These are phyloP conservation scores for Pogonognathellus flavescens DNA, from an alignment of 1,140 invertebrate genomes.

Conservation along the genomic window DNA sequence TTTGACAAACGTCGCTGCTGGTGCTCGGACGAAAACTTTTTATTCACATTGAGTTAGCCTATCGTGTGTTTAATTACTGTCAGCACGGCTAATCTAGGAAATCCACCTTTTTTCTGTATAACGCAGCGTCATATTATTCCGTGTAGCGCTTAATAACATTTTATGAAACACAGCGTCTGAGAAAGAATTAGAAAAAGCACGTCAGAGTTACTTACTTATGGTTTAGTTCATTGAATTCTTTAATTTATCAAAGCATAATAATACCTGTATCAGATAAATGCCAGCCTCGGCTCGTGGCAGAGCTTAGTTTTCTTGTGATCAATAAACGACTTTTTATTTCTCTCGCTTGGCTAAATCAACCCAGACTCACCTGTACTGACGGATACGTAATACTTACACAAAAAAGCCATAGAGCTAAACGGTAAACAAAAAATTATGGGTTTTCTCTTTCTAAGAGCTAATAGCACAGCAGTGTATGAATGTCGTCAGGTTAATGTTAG, in stretches of 20 bases:
- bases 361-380: background rate
- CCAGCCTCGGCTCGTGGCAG: background rate
- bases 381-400: background rate
- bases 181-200: background rate
- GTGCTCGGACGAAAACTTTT: conserved; percentile 20
- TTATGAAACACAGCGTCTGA: conserved; percentile 1
- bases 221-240: conserved; percentile 5
- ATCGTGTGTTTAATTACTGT: conserved; percentile 47
- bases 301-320: conserved; percentile 20
- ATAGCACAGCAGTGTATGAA: background rate
- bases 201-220: background rate
- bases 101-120: conserved; percentile 45
- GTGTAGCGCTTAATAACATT: background rate
- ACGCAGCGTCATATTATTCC: background rate
- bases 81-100: conserved; percentile 34
- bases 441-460: background rate
- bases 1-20: conserved; percentile 14
- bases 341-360: background rate
- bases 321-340: conserved; percentile 24
- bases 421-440: background rate
- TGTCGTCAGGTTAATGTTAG: no score
- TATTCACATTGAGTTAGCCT: conserved; percentile 1
- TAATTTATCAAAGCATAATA: conserved; percentile 5
- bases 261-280: conserved; percentile 14
- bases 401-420: background rate